phyloP scores from a whole-genome alignment of 2,888 invertebrate genomes.

The Kuschelorhynchus macadamiae region DNA sequence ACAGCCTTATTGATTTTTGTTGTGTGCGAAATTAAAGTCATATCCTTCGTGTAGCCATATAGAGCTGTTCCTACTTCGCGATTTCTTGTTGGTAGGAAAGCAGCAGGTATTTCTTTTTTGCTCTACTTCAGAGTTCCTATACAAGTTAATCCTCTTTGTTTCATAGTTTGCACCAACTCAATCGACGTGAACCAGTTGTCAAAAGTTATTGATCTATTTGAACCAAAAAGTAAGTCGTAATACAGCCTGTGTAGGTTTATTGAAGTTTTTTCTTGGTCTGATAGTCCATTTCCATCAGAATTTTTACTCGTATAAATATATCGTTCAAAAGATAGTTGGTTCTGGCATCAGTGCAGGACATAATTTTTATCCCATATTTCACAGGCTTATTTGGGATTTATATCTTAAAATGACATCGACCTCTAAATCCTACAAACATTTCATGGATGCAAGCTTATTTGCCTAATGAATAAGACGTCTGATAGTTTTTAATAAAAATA shows the following conservation, averaged over 20 bases:
- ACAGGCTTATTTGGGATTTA: no score
- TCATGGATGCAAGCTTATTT: no score
- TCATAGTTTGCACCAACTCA: slow-evolving; percentile 12
- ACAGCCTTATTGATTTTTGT: slow-evolving; percentile 8
- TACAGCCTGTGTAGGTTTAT: slow-evolving; percentile 58
- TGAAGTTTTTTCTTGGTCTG: slow-evolving; percentile 55
- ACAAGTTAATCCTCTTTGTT: slow-evolving; percentile 3
- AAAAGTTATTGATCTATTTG: slow-evolving; percentile 22
- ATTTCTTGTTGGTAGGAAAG: slow-evolving; percentile 25
- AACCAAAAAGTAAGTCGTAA: slow-evolving; percentile 49
- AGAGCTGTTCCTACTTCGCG: slow-evolving; percentile 2
- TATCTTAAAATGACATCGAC: no score
- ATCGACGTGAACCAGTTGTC: slow-evolving; percentile 40
- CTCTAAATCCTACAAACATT: no score
- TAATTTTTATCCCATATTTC: no score
- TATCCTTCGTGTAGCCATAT: slow-evolving; percentile 6
- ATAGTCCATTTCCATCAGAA: no score
- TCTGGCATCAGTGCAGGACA: no score
- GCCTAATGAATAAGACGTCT: no score
- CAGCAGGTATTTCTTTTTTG: slow-evolving; percentile 5
- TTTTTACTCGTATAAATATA: no score
- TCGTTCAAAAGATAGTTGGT: no score
- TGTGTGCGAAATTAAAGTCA: slow-evolving; percentile 9
- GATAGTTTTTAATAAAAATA: no score
- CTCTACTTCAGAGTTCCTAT: slow-evolving; percentile 1